phyloP scores from a whole-genome alignment of 2,888 invertebrate genomes.

The Agriotes lineatus region DNA sequence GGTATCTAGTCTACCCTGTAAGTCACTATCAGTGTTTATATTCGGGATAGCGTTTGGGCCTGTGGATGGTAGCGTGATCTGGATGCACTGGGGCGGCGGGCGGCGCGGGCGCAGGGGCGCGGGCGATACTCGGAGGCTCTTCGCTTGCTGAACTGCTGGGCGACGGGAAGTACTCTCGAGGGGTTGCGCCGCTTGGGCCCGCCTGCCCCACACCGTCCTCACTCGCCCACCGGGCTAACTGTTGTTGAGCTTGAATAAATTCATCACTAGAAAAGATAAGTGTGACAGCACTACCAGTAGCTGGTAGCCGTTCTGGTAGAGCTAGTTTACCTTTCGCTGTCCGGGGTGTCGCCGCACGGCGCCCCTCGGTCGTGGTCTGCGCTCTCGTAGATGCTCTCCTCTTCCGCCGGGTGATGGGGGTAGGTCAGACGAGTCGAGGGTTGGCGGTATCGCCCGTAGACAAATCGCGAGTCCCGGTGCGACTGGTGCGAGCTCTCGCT shows the following conservation, averaged over 20 bases:
- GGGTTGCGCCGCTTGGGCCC: constrained; percentile 66
- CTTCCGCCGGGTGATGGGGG: constrained; percentile 71
- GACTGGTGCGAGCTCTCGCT: constrained; percentile 84
- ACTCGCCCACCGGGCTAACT: constrained; percentile 95
- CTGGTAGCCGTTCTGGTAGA: constrained; percentile 49
- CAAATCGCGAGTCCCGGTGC: constrained; percentile 82
- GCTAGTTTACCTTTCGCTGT: constrained; percentile 83
- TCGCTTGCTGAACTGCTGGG: constrained; percentile 69
- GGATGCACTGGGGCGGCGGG: constrained; percentile 61
- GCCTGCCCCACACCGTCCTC: constrained; percentile 75
- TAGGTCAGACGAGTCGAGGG: constrained; percentile 61
- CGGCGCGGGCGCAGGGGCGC: constrained; percentile 67
- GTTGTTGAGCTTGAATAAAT: constrained; percentile 98
- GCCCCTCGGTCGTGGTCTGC: constrained; percentile 81
- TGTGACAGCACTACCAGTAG: constrained; percentile 75
- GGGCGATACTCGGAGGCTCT: constrained; percentile 70
- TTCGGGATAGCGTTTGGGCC: constrained; percentile 76
- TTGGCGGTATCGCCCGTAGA: constrained; percentile 75
- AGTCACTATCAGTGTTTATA: constrained; percentile 80
- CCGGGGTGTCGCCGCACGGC: constrained; percentile 82
- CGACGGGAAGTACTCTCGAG: constrained; percentile 72
- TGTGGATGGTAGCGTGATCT: constrained; percentile 69
- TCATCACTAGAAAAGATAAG: constrained; percentile 95
- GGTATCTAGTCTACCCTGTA: constrained; percentile 55
- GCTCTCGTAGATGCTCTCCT: constrained; percentile 90